Base-by-base conservation (phyloP, 2,113 vertebrate genomes). In the Plectropomus leopardus region DNA sequence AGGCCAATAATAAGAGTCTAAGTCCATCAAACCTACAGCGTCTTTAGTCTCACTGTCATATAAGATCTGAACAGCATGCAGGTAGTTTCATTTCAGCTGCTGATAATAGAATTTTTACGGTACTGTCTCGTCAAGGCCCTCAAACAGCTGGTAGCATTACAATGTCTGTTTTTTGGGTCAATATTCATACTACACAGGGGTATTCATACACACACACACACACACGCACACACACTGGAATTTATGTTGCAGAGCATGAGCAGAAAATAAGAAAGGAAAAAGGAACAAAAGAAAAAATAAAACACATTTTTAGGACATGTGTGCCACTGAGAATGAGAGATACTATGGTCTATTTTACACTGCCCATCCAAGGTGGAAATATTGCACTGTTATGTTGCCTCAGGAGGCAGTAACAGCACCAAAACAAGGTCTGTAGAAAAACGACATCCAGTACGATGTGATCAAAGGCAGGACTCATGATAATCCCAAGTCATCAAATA, bases 71-170 rank as follows among this genome's bases (percentile, higher is more conserved):
- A 58, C 79, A 55, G 48, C 9, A 61, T 11, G 36, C 61, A 57
- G 16, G 6, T 40, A 74, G 48, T 65, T 74, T 68, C 2, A 71
- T 82, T 76, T 82, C 55, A 71, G 78, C 64, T 80, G 70, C 53
- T 80, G 72, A 78, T 80, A 86, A 78, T 69, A 69, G 16, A 80
- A 1, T 72, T 86, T 91, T 90, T 86, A 92, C 10, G 15, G 75
- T 58, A 54, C 76, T 53, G 40, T 73, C 72, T 78, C 7, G n/a
- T 72, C 64, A 81, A 16, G 45, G 28, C 42, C 63, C 70, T 74
- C 78, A 83, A 86, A 86, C 47, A 87, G 83, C 83, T 78, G 82
- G 68, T 45, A 70, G 67, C 73, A 74, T 87, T 77, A 84, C 40
- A 86, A 26, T 72, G 57, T 34, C 50, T 80, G 50, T 55, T 79